phyloP scores from a whole-genome alignment of 2,888 invertebrate species.

The Drosophila ustulata region DNA sequence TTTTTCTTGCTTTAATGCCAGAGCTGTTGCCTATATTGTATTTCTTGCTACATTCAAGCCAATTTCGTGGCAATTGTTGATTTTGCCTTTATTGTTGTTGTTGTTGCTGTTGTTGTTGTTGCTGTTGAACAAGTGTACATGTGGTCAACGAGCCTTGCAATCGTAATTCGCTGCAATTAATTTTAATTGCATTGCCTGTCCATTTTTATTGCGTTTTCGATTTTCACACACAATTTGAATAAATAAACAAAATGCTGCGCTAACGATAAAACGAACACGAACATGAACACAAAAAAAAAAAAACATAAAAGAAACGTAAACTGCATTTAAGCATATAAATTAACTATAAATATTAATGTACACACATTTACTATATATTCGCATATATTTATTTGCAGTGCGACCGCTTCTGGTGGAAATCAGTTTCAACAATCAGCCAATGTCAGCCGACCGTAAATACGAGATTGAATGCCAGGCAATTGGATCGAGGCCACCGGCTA shows the following conservation, averaged over 20 bases:
- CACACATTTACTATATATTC: constrained; percentile 8
- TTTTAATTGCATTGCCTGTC: constrained; percentile 74
- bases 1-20: background rate
- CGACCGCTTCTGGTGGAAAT: constrained; percentile 92
- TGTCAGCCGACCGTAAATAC: constrained; percentile 93
- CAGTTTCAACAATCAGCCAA: constrained; percentile 91
- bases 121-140: constrained; percentile 17
- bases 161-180: constrained; percentile 76
- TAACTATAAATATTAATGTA: constrained; percentile 69
- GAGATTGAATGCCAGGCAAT: constrained; percentile 93
- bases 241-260: constrained; percentile 64
- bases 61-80: constrained; percentile 7
- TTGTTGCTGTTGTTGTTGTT: constrained; percentile 17
- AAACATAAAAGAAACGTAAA: constrained; percentile 46
- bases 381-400: constrained; percentile 86
- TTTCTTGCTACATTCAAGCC: constrained; percentile 5
- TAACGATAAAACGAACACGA: constrained; percentile 22
- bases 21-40: background rate
- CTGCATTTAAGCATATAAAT: constrained; percentile 72
- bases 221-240: constrained; percentile 78
- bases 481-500: constrained; percentile 94
- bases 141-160: constrained; percentile 35
- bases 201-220: constrained; percentile 68
- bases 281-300: constrained; percentile 22
- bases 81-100: constrained; percentile 14